Conservation (phyloP, 1,140 invertebrate genomes). For the Rhopalosiphum maidis region DNA sequence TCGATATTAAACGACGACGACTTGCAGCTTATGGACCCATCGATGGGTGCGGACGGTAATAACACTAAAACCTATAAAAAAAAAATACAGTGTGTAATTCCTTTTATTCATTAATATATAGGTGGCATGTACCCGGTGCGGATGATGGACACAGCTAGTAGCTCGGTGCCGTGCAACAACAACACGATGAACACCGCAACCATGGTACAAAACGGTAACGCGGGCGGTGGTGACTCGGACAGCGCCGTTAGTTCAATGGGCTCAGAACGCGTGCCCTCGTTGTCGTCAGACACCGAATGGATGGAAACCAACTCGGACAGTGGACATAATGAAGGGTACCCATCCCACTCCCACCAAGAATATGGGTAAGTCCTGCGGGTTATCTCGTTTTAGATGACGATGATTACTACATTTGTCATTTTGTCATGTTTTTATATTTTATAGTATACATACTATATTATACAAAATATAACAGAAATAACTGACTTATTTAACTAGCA, state of each 20-base stretch:
- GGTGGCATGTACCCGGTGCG: constrained; percentile 84
- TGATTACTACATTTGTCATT: neutral
- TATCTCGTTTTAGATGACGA: neutral
- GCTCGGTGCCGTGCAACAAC: constrained; percentile 59
- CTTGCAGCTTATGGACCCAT: constrained; percentile 88
- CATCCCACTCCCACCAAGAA: constrained; percentile 68
- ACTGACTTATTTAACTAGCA: neutral
- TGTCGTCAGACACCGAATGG: constrained; percentile 88
- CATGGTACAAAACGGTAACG: constrained; percentile 57
- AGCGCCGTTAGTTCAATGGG: constrained; percentile 91
- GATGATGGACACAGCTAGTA: constrained; percentile 72
- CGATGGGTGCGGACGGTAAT: constrained; percentile 76
- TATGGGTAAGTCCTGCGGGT: constrained; percentile 63
- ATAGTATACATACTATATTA: neutral
- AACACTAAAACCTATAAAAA: neutral
- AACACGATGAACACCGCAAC: constrained; percentile 59
- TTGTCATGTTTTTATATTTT: neutral
- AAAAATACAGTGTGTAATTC: neutral
- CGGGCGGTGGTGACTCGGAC: constrained; percentile 66
- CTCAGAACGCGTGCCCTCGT: constrained; percentile 83
- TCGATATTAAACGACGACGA: constrained; percentile 87
- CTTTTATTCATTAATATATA: constrained; percentile 58
- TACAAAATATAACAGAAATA: neutral
- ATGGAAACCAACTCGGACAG: constrained; percentile 86
- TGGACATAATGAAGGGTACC: constrained; percentile 68